These are phyloP conservation scores for Netta rufina DNA, from an alignment of 2,797 vertebrate genomes.

Conservation along the genomic window DNA sequence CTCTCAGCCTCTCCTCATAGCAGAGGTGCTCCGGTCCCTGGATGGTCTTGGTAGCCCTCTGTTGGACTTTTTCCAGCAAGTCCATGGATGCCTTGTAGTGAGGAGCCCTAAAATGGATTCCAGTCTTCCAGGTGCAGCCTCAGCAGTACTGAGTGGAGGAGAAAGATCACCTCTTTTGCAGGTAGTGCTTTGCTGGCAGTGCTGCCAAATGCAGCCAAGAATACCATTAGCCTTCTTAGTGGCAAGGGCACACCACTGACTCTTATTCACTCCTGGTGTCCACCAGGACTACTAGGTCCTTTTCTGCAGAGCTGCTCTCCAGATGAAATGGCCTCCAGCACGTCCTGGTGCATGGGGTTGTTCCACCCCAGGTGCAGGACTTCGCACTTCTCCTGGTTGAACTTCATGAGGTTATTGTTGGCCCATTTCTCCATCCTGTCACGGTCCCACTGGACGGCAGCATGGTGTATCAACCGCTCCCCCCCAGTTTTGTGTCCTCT, in stretches of 20 bases:
- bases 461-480: neutral
- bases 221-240: neutral
- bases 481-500: neutral
- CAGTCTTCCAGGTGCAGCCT: neutral
- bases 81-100: neutral
- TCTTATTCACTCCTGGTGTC: neutral
- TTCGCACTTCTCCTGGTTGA: too few species aligned
- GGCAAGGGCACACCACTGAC: neutral
- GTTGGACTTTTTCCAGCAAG: neutral
- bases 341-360: neutral
- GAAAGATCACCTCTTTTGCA: neutral
- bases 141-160: neutral
- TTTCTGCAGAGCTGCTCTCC: neutral
- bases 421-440: too few species aligned
- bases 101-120: neutral
- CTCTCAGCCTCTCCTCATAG: neutral
- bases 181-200: neutral
- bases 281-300: neutral
- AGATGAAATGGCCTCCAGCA: neutral
- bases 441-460: neutral
- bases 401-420: too few species aligned
- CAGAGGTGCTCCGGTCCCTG: neutral
- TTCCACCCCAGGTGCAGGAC: neutral
- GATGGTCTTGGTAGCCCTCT: neutral
- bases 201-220: neutral